Evolutionary conservation across 2,888 invertebrate species (phyloP), one percentile per base, ranked within the genome.

Genomic region (Dusona sp.): DNA sequence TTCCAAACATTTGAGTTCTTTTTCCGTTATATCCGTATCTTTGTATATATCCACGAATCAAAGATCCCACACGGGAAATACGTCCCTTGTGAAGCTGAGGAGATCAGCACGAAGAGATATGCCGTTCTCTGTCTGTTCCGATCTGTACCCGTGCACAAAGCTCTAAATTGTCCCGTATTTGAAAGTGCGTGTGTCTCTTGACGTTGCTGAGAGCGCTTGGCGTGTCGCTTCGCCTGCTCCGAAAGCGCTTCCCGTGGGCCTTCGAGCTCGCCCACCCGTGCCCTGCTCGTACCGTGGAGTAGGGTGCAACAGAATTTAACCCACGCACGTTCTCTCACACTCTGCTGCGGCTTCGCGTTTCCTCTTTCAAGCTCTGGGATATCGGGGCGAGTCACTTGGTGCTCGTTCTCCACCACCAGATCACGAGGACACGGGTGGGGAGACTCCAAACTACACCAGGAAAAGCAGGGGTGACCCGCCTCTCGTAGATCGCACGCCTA

Each of bases 241-340:
- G 77, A 81, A 88, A 85, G 67, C 77, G 87, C 85, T 86, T 87
- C 86, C 83, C 84, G 87, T 86, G 88, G 84, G 89, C 88, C 89
- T 89, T 88, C 86, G 88, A 88, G 83, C 75, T 77, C 70, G 61
- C 81, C 67, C 88, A 88, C 86, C 87, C 86, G 86, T 86, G 89
- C 87, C 88, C 89, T n/a, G 88, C 81, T 85, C 89, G 87, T 87
- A 80, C 85, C 80, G 57, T 68, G 72, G 79, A 74, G 88, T 83
- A 86, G 87, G 68, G 88, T 83, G 88, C 78, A 45, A 42, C 72
- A 70, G 72, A 84, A 87, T 84, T 86, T 73, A 82, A 83, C 68
- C 75, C 73, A 33, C 72, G 83, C 74, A 16, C 48, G 79, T 72
- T 61, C 38, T 67, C 78, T 67, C 78, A 29, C 68, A 36, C 54